Conservation (phyloP, 2,113 vertebrate species). For the Engraulis encrasicolus region DNA sequence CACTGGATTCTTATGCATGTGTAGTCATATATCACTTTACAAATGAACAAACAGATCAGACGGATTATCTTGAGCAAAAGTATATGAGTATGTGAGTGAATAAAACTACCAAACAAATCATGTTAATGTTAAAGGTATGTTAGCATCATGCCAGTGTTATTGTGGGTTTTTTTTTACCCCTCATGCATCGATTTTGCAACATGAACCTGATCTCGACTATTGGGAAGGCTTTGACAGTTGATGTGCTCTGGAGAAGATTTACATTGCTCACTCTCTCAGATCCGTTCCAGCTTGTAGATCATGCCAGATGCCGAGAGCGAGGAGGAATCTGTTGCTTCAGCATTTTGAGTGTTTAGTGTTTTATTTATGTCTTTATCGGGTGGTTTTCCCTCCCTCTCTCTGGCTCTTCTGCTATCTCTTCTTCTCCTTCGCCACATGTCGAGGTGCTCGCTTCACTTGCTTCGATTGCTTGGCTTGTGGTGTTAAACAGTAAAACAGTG, state of each 20-base stretch:
- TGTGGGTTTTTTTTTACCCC: background rate
- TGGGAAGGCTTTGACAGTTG: background rate
- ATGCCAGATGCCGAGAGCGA: slow-evolving; percentile 53
- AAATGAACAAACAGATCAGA: slow-evolving; percentile 18
- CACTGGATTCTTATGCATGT: slow-evolving; percentile 24
- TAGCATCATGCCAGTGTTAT: slow-evolving; percentile 16
- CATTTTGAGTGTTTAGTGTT: slow-evolving; percentile 24
- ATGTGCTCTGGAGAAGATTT: slow-evolving; percentile 26
- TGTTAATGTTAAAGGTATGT: slow-evolving; percentile 3
- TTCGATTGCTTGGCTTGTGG: no score
- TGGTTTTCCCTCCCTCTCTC: slow-evolving; percentile 20
- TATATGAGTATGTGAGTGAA: slow-evolving; percentile 35
- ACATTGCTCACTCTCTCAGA: slow-evolving; percentile 33
- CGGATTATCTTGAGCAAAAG: slow-evolving; percentile 16
- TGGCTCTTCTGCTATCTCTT: slow-evolving; percentile 18
- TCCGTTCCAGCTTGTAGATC: slow-evolving; percentile 27
- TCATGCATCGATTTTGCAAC: slow-evolving; percentile 1
- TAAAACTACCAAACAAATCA: background rate
- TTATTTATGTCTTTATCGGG: slow-evolving; percentile 49
- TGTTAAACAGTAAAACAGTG: slow-evolving; percentile 7
- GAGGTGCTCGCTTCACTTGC: background rate
- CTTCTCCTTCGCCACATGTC: background rate
- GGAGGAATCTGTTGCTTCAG: slow-evolving; percentile 20
- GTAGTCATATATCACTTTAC: slow-evolving; percentile 24
- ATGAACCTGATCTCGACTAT: background rate